Percentiles rank a stretch among this genome's conserved stretches.
phyloP scores from a whole-genome alignment of 1,140 invertebrate genomes.

The Radopholus similis region DNA sequence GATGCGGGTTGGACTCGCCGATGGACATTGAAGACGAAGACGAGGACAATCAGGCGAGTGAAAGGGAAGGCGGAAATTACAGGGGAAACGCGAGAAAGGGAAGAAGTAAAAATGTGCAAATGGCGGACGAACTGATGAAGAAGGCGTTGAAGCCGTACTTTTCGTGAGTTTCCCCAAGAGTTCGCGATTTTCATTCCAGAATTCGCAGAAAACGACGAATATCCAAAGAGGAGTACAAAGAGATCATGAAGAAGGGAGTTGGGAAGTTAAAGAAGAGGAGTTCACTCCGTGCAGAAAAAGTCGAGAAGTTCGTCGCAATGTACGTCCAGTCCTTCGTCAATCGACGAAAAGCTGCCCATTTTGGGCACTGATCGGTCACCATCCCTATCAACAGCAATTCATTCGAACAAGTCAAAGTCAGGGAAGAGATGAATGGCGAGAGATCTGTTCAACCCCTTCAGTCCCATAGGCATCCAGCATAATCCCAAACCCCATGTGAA shows the following conservation, averaged over 20 bases:
- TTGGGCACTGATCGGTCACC: background rate
- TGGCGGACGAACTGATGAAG: conserved; percentile 29
- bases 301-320: conserved; percentile 23
- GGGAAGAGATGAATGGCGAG: no score
- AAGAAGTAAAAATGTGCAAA: conserved; percentile 18
- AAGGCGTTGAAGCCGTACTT: conserved; percentile 25
- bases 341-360: background rate
- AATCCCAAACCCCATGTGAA: background rate
- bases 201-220: conserved; percentile 21
- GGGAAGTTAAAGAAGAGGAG: conserved; percentile 16
- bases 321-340: background rate
- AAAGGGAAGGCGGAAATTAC: background rate
- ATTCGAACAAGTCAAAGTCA: background rate
- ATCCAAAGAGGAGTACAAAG: conserved; percentile 31
- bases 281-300: conserved; percentile 14
- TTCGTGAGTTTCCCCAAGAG: conserved; percentile 7
- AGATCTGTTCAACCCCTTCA: no score
- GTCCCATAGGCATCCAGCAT: background rate
- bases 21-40: conserved; percentile 28
- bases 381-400: background rate
- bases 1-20: conserved; percentile 14
- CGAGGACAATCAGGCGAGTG: background rate
- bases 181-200: background rate
- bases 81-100: background rate
- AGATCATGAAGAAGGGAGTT: conserved; percentile 35